Percentiles rank a stretch among this genome's conserved stretches.
Conservation (phyloP, 2,797 vertebrate species). For the Gymnopithys bicolor region DNA sequence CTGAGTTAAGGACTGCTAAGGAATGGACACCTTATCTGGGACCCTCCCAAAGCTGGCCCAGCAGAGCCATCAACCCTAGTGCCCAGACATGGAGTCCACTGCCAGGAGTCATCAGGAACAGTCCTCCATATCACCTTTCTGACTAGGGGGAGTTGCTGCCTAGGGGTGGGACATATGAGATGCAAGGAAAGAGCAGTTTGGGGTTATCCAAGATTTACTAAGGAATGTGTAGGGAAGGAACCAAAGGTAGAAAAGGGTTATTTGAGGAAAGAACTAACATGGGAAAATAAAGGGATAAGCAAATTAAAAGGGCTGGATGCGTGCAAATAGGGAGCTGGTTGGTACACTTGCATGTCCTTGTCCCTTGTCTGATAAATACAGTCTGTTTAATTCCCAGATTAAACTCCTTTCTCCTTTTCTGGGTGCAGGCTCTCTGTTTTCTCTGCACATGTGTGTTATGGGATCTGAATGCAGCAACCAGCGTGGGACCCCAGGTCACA, state of each 20-base stretch:
- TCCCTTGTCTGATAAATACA: background rate
- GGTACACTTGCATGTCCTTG: fast-evolving
- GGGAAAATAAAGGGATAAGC: background rate
- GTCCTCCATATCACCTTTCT: background rate
- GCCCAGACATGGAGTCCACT: background rate
- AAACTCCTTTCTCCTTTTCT: background rate
- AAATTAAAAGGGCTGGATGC: background rate
- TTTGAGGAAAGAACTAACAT: background rate
- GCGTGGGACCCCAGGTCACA: fast-evolving
- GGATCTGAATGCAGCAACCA: background rate
- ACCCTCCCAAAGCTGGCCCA: background rate
- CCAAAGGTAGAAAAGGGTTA: background rate
- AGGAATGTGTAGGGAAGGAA: background rate
- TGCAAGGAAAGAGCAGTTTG: background rate
- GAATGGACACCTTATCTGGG: too few species aligned
- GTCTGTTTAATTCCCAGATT: background rate
- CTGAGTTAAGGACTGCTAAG: background rate
- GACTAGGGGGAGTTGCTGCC: background rate
- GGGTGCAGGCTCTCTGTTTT: background rate
- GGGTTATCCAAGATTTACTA: background rate
- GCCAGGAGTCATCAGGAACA: background rate
- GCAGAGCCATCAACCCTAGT: background rate
- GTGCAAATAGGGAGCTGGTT: background rate
- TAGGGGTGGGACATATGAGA: fast-evolving
- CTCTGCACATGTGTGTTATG: background rate